These are phyloP conservation scores for Gobio occitaniae DNA, from an alignment of 2,797 vertebrate genomes.

Conservation along the genomic window DNA sequence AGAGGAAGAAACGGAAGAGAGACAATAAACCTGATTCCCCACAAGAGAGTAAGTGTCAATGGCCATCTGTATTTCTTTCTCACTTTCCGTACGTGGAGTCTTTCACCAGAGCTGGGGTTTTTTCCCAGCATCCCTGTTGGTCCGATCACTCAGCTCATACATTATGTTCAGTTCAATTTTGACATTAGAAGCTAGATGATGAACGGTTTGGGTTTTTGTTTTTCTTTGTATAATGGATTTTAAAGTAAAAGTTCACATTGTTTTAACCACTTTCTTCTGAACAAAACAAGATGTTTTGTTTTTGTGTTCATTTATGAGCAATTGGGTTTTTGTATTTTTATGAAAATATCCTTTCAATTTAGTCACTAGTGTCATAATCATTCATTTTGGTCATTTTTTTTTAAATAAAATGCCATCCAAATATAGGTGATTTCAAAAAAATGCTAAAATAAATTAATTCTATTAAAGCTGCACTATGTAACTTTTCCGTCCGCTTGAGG, in stretches of 20 bases:
- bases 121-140: constrained; percentile 12
- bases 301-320: not conserved
- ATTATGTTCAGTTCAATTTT: constrained; percentile 17
- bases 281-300: not conserved
- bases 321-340: not conserved
- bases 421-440: not conserved
- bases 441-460: not conserved
- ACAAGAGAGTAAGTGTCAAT: constrained; percentile 73
- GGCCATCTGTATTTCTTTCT: constrained; percentile 24
- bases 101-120: not conserved
- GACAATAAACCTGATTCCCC: constrained; percentile 80
- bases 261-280: not conserved
- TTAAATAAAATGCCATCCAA: not conserved
- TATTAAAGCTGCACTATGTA: not conserved
- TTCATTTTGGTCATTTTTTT: not conserved
- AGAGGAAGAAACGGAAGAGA: constrained; percentile 95
- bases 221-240: not conserved
- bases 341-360: not conserved
- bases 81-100: not conserved
- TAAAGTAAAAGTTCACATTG: not conserved
- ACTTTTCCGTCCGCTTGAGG: no score
- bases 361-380: not conserved
- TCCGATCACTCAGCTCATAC: constrained; percentile 15
- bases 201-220: not conserved
- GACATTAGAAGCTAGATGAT: not conserved